phyloP scores from a whole-genome alignment of 1,140 invertebrate species.

The Bombus consobrinus region DNA sequence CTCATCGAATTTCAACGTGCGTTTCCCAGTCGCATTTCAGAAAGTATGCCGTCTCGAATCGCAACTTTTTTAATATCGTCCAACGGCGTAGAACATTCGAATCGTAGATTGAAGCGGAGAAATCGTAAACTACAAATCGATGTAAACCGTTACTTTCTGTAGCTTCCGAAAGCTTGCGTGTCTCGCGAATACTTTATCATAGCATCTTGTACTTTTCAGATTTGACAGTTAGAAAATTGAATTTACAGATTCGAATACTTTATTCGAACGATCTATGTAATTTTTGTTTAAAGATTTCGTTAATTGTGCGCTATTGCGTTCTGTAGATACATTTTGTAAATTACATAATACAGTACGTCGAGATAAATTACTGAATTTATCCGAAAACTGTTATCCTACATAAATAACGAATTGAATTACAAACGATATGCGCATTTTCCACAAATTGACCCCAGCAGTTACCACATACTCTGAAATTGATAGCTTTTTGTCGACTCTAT shows the following conservation, averaged over 20 bases:
- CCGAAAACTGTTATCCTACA: neutral
- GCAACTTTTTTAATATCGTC: conserved; percentile 44
- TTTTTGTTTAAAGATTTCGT: no score
- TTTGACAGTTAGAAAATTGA: no score
- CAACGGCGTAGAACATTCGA: neutral
- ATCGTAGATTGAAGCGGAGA: neutral
- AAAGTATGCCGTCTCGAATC: neutral
- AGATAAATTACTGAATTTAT: neutral
- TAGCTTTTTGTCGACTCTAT: neutral
- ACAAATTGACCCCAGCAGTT: neutral
- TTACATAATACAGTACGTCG: no score
- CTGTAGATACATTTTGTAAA: no score
- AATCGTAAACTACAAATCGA: neutral
- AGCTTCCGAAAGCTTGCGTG: neutral
- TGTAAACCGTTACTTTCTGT: neutral
- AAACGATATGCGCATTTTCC: no score
- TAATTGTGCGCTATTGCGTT: no score
- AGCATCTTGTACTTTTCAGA: no score
- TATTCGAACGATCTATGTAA: no score
- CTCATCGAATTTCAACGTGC: conserved; percentile 51
- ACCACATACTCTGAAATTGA: neutral
- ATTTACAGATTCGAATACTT: no score
- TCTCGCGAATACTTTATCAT: no score
- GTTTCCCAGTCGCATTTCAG: neutral
- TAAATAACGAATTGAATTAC: neutral